phyloP scores from a whole-genome alignment of 2,797 vertebrate genomes.

The Sebastolobus alascanus region DNA sequence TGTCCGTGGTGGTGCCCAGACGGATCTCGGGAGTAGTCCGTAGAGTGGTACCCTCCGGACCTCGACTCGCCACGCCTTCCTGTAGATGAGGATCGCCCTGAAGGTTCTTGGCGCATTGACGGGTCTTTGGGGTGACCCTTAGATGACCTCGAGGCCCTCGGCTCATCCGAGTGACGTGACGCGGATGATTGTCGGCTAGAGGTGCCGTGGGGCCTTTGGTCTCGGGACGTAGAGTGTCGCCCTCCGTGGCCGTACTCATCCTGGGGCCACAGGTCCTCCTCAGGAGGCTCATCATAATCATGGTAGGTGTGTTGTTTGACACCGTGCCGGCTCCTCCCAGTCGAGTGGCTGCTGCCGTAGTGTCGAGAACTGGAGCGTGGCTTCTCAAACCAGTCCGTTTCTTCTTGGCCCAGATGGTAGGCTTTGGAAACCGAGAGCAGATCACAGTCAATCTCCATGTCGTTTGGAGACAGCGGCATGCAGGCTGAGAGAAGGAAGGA shows the following conservation, averaged over 20 bases:
- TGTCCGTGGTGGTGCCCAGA: constrained; percentile 90
- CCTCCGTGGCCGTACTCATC: constrained; percentile 90
- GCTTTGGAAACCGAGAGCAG: constrained; percentile 99
- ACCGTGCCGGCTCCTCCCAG: constrained; percentile 91
- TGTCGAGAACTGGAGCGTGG: constrained; percentile 95
- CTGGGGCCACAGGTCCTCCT: constrained; percentile 94
- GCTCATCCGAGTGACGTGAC: constrained; percentile 92
- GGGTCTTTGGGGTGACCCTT: constrained; percentile 92
- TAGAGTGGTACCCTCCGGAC: constrained; percentile 85
- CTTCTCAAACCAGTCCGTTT: constrained; percentile 99
- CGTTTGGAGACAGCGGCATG: constrained; percentile 82
- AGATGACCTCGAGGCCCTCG: constrained; percentile 88
- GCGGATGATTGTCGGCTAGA: constrained; percentile 89
- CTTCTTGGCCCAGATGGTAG: constrained; percentile 99
- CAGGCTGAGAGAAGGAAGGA: constrained; percentile 86
- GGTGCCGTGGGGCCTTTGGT: constrained; percentile 92
- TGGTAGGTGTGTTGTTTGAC: constrained; percentile 97
- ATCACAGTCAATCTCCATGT: constrained; percentile 92
- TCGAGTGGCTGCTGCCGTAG: constrained; percentile 90
- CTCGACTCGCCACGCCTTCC: constrained; percentile 91
- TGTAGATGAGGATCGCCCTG: constrained; percentile 86
- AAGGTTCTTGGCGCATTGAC: constrained; percentile 89
- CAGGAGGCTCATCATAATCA: constrained; percentile 95
- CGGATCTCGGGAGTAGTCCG: constrained; percentile 90
- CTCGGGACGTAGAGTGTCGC: constrained; percentile 86